Base-by-base conservation (phyloP, 1,140 invertebrate genomes). In the Drosophila jambulina region DNA sequence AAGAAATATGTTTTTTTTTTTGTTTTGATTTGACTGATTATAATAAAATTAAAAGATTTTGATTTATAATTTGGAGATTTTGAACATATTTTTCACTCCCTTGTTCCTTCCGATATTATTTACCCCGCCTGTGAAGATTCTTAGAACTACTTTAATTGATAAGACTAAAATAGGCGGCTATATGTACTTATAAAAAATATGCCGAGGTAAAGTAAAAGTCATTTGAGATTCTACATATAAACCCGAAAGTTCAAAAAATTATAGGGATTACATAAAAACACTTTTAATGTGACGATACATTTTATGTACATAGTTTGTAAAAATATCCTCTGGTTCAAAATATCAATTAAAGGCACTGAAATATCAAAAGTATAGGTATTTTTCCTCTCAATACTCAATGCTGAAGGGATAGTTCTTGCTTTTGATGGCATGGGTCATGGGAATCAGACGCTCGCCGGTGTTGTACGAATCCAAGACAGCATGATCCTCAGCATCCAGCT, bases 351-450 rank as follows among this genome's bases (percentile, higher is more conserved):
- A 49, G 25, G 10, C 23, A 58, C 40, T 38, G 13, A 32, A 57
- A 76, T 60, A 68, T 59, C 45, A 65, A 36, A 19, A 13, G 21
- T 21, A 59, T 38, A 19, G 42, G 17, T 25, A n/a, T 17, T 23
- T 4, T 23, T 13, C 4, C 7, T 4, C 17, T 15, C 88, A 94
- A 68, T 91, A 94, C 72, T 94, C 94, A 81, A 94, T 93, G 61
- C 93, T 81, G 42, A 96, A 96, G 7, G 95, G 95, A 92, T 94
- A 96, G 80, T 96, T 93, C 77, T 94, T 95, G 80, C 94, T 94
- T 36, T 94, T 92, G 38, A 94, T 93, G 25, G 90, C 87, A 63
- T 92, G 87, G 5, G 78, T 79, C 86, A 92, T 92, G 43, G 74
- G 74, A 21, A 92, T 91, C 4, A 92, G 45, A 48, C 92, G 87